Conservation (phyloP, 2,797 vertebrate genomes). For the Eospalax fontanierii region DNA sequence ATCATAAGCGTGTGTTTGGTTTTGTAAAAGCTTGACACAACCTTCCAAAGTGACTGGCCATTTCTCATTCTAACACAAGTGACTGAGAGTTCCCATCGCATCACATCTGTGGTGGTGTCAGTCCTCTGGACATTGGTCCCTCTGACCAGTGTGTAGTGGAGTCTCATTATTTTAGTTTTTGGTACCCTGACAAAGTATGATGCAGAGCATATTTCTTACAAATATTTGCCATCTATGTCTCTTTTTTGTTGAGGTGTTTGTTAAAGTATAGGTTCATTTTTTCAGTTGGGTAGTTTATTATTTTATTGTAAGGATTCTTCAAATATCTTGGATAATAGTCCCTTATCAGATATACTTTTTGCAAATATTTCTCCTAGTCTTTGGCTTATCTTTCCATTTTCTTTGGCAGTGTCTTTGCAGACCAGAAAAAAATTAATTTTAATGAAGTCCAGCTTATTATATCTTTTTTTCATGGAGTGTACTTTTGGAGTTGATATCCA, state of each 20-base stretch:
- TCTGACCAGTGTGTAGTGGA: background rate
- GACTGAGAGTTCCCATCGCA: background rate
- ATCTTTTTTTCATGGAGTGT: background rate
- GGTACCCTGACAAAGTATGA: background rate
- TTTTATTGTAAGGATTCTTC: constrained; percentile 18
- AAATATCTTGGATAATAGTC: background rate
- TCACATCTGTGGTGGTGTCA: no score
- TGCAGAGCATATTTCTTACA: background rate
- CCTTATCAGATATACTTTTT: background rate
- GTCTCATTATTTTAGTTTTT: background rate
- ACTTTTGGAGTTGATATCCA: background rate
- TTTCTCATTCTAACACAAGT: background rate
- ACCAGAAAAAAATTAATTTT: constrained; percentile 3
- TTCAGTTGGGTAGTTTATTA: background rate
- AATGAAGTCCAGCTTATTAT: background rate
- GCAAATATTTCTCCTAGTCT: background rate
- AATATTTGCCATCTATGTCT: background rate
- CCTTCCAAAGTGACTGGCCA: background rate
- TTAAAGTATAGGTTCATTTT: background rate
- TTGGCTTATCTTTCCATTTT: background rate
- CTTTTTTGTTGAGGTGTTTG: background rate
- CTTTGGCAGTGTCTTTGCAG: background rate
- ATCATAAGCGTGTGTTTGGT: background rate
- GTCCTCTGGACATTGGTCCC: background rate
- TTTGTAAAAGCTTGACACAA: background rate